Conservation (phyloP, 2,797 vertebrate species). For the Hozukius guyotensis region DNA sequence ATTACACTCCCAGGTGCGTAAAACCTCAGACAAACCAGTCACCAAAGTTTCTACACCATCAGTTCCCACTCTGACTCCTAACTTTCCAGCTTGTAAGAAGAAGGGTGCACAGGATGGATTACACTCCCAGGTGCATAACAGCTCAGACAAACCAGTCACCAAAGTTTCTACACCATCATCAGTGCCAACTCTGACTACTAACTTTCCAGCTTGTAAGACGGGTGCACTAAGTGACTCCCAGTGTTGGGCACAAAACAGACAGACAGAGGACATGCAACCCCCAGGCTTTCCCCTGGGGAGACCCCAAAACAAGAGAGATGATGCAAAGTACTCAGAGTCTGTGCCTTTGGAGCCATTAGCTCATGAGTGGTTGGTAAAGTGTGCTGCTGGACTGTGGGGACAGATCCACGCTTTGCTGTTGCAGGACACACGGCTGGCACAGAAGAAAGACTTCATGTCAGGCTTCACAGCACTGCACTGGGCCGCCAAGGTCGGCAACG, state of each 20-base stretch:
- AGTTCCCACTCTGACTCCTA: no score
- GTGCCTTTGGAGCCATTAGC: conserved; percentile 87
- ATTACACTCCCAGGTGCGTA: background rate
- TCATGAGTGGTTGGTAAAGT: conserved; percentile 91
- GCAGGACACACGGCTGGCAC: conserved; percentile 83
- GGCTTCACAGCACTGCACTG: conserved; percentile 96
- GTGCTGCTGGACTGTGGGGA: conserved; percentile 88
- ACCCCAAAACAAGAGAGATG: conserved; percentile 75
- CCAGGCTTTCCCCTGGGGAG: conserved; percentile 72
- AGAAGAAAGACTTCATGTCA: conserved; percentile 91
- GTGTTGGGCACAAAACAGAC: conserved; percentile 54
- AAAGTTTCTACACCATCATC: conserved; percentile 56
- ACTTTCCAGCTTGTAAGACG: conserved; percentile 18
- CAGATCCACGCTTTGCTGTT: conserved; percentile 87
- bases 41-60: conserved; percentile 61
- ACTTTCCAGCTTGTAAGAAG: no score
- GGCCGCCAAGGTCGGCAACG: conserved; percentile 92
- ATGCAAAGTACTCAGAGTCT: conserved; percentile 59
- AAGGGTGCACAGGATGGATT: conserved; percentile 20
- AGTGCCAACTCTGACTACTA: background rate
- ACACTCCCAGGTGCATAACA: background rate
- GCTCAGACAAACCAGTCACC: conserved; percentile 65
- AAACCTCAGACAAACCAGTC: conserved; percentile 61
- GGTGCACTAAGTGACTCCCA: conserved; percentile 51
- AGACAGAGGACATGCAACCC: conserved; percentile 39